Conservation (phyloP, 1,140 invertebrate species). For the Tetraneura akinire region DNA sequence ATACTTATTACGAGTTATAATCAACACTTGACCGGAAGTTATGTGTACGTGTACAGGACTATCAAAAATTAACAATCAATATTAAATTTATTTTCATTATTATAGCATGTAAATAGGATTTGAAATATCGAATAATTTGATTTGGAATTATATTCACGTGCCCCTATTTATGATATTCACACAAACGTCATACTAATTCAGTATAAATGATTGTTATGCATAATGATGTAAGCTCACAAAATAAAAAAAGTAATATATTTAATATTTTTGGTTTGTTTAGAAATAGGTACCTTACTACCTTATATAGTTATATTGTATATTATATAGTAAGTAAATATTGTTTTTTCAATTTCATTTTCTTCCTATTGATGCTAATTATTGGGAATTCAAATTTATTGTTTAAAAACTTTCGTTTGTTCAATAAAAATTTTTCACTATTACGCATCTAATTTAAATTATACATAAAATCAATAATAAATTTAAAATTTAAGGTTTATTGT, state of each 20-base stretch:
- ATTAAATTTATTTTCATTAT: slow-evolving; percentile 34
- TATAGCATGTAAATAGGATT: slow-evolving; percentile 21
- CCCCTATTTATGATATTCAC: background rate
- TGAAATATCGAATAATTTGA: slow-evolving; percentile 21
- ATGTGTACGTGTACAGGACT: slow-evolving; percentile 6
- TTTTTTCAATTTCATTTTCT: no score
- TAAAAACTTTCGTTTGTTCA: no score
- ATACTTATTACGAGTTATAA: no score
- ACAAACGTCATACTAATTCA: slow-evolving; percentile 22
- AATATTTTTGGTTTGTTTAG: background rate
- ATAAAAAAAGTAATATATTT: background rate
- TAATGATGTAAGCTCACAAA: background rate
- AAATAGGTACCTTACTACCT: no score
- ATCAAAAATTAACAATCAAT: slow-evolving; percentile 23
- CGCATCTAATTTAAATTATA: no score
- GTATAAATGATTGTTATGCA: background rate
- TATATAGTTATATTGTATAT: no score
- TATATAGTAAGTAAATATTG: no score
- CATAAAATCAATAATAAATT: no score
- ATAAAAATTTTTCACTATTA: no score
- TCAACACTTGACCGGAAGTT: slow-evolving; percentile 6
- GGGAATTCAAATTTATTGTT: no score
- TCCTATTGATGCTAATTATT: no score
- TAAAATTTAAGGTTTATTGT: no score
- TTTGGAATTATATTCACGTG: slow-evolving; percentile 22